Evolutionary conservation across 2,888 invertebrate genomes (phyloP), one percentile per base, ranked within the genome.

Genomic region (Pseudeuparius sepicola): DNA sequence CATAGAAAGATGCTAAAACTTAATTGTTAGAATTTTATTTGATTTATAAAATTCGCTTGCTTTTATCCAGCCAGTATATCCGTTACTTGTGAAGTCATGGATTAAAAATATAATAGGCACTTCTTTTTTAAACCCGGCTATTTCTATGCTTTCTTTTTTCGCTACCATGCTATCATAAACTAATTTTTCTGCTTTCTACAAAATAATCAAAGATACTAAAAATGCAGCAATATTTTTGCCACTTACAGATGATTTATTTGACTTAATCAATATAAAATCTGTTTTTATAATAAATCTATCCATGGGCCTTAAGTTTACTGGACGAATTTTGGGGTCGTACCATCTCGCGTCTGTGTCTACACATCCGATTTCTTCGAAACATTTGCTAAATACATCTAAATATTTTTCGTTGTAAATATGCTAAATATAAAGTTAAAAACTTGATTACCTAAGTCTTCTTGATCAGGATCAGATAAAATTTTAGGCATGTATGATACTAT

Each of bases 31-130:
- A n/a, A n/a, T n/a, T n/a, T n/a, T n/a, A n/a, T n/a, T n/a, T n/a
- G n/a, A n/a, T n/a, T n/a, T n/a, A n/a, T n/a, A n/a, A n/a, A n/a
- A n/a, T 20, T 16, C 14, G 35, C 36, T 40, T 50, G 60, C 61
- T 51, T 60, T 60, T 16, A 63, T 54, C 63, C 64, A 64, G 12
- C 63, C 63, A 1, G 61, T 55, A 34, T 59, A 57, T 9, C 64
- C 64, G 36, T 58, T 60, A 31, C 60, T 57, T 9, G 63, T 65
- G 42, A 65, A 66, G 51, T 65, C 64, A 40, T 64, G 63, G 24
- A 66, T 57, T 15, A 63, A 41, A 15, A 64, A 46, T 40, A 56
- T 53, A 2, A 53, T 42, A 31, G 50, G 45, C 4, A 44, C 42
- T 3, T 50, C 44, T 15, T 43, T 45, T 14, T 46, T 45, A 47